phyloP scores from a whole-genome alignment of 2,888 invertebrate genomes.

The Anticlea derivata region DNA sequence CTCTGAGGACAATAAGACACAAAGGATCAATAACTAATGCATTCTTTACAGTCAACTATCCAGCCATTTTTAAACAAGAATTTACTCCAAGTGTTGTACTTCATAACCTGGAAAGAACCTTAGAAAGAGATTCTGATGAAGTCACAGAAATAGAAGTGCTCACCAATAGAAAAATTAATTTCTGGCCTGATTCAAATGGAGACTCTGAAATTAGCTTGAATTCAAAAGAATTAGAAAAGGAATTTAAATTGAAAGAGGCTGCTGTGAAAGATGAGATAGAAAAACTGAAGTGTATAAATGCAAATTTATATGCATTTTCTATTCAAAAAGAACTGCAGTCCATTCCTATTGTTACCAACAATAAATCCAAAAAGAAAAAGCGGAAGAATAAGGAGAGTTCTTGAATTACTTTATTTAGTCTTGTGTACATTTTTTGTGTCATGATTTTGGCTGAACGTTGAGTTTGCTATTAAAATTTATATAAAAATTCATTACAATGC shows the following conservation, averaged over 20 bases:
- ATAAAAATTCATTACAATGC: too few species aligned
- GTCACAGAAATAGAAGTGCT: constrained; percentile 71
- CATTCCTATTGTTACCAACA: constrained; percentile 40
- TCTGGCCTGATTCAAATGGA: constrained; percentile 61
- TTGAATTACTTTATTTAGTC: neutral
- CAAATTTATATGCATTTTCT: constrained; percentile 83
- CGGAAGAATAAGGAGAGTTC: constrained; percentile 34
- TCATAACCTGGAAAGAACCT: constrained; percentile 85
- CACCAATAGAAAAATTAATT: constrained; percentile 62
- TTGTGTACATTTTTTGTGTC: neutral
- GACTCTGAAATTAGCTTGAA: constrained; percentile 38
- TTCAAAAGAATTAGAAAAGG: constrained; percentile 51
- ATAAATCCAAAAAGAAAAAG: constrained; percentile 55
- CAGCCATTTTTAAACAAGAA: constrained; percentile 84
- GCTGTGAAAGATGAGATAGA: constrained; percentile 77
- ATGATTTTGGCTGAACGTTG: constrained; percentile 1
- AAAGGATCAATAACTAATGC: constrained; percentile 91
- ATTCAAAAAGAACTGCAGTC: constrained; percentile 70
- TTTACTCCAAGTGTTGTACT: constrained; percentile 83
- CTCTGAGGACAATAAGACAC: constrained; percentile 87
- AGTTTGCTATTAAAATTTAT: neutral
- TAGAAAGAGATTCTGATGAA: constrained; percentile 80
- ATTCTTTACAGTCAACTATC: constrained; percentile 84
- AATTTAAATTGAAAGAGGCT: constrained; percentile 55
- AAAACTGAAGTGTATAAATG: constrained; percentile 82